phyloP scores from a whole-genome alignment of 2,797 vertebrate genomes.

The Ptychadena robeensis region DNA sequence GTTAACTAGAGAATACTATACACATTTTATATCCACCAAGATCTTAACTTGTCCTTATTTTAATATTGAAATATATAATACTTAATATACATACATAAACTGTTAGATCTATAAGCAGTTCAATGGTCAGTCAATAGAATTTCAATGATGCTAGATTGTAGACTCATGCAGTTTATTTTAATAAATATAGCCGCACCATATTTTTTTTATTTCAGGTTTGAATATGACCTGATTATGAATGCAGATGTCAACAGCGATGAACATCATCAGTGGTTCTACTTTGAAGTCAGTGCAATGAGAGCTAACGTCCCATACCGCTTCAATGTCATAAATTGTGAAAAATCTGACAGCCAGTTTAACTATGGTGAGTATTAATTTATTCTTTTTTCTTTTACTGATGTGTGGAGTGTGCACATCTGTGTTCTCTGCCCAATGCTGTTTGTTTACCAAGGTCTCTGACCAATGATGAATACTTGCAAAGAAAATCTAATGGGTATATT shows the following conservation, averaged over 20 bases:
- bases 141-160: background rate
- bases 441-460: too few relatives aligned
- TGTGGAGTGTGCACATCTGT: background rate
- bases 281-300: constrained; percentile 85
- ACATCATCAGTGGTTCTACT: constrained; percentile 94
- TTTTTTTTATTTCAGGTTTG: constrained; percentile 73
- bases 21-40: too few relatives aligned
- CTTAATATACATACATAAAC: background rate
- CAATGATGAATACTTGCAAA: too few relatives aligned
- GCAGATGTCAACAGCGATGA: constrained; percentile 82
- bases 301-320: constrained; percentile 81
- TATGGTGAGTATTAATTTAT: constrained; percentile 78
- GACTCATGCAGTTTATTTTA: background rate
- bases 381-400: background rate
- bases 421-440: too few relatives aligned
- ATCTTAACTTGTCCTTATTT: too few relatives aligned
- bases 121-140: background rate
- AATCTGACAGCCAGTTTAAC: constrained; percentile 93
- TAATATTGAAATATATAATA: too few relatives aligned
- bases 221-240: constrained; percentile 90
- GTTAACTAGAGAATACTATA: too few relatives aligned
- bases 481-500: too few relatives aligned
- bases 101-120: background rate
- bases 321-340: constrained; percentile 95
- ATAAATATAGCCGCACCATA: background rate